Evolutionary conservation across 2,797 vertebrate species (phyloP), one percentile per base, ranked within the genome.

Genomic region (Notolepis coatsorum): DNA sequence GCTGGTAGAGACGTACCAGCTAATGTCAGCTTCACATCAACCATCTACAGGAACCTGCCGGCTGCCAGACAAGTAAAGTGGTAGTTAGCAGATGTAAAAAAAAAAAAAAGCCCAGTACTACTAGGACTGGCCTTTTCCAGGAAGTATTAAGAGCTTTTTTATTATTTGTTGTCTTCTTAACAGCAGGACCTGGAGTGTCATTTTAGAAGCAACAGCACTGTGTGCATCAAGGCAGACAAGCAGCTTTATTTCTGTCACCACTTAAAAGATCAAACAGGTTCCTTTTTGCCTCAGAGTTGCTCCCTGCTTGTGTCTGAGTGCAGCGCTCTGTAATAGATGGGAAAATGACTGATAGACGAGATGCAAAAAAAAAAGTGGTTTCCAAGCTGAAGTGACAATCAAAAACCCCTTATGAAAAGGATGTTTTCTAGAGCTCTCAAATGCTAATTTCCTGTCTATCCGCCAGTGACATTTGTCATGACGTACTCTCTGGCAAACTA

Each of bases 31-130:
- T 80, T 83, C 82, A 73, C 85, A 86, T 84, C 83, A 84, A 71
- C 81, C 75, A 80, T 87, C 85, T 80, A 86, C 85, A 88, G 86
- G 85, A 82, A 84, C 83, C 85, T 62, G n/a, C n/a, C n/a, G n/a
- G n/a, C n/a, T n/a, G 63, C 75, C 67, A 81, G 86, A 90, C 87
- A 89, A 82, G 84, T 87, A 88, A 90, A 89, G 86, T 91, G 86
- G 80, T 71, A 72, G 85, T 81, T 89, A 65, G 35, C 10, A n/a
- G n/a, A n/a, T n/a, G n/a, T n/a, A n/a, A n/a, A n/a, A n/a, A n/a
- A n/a, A n/a, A n/a, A n/a, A 85, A 89, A 89, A 88, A 86, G 73
- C 81, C 73, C 84, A 71, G 69, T 54, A 73, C 81, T 72, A 79
- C 74, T 65, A 73, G 68, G 75, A 77, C 81, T 86, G 84, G 65